Evolutionary conservation across 2,797 vertebrate genomes (phyloP), one percentile per base, ranked within the genome.

Genomic region (Myotis pilosus): DNA sequence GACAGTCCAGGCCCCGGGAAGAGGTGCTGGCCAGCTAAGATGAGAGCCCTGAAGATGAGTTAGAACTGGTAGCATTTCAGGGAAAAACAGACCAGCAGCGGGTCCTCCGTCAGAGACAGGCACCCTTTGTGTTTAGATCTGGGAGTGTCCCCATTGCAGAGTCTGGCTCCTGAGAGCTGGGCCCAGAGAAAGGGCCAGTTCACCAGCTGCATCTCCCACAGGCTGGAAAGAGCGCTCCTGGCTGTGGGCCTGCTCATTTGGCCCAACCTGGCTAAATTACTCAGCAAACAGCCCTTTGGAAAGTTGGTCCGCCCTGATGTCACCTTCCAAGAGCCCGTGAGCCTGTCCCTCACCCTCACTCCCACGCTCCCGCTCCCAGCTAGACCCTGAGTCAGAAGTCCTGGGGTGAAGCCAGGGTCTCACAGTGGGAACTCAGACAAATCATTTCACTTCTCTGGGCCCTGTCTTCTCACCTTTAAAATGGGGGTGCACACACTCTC

Each of bases 231-330:
- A 15, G 36, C 11, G 17, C 36, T 64, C 15, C 41, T 36, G 44
- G 75, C 57, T 38, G 16, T 3, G 16, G 55, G 60, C 57, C 64
- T 6, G 51, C 81, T 66, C 20, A 0, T 49, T 30, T 53, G 71
- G n/a, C 75, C 60, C 28, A 17, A 22, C 23, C 36, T 22, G 22
- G 10, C 44, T 41, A 19, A 51, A 30, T 33, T 44, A 72, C 75
- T 87, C 80, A 79, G 79, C 36, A 91, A 90, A 87, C 25, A 36
- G 64, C 13, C 57, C 55, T 69, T 74, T 47, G 85, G 51, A 72
- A 86, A 82, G 75, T 44, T 13, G 0, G 28, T 53, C 55, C 23
- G 30, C 20, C 33, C 57, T 28, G 49, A 38, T 55, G 36, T 60
- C 76, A 66, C 60, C 53, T 84, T 44, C 69, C 75, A 49, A 69